Percentiles rank a stretch among this genome's conserved stretches.
phyloP scores from a whole-genome alignment of 2,797 vertebrate genomes.

The Enteromius viviparus region DNA sequence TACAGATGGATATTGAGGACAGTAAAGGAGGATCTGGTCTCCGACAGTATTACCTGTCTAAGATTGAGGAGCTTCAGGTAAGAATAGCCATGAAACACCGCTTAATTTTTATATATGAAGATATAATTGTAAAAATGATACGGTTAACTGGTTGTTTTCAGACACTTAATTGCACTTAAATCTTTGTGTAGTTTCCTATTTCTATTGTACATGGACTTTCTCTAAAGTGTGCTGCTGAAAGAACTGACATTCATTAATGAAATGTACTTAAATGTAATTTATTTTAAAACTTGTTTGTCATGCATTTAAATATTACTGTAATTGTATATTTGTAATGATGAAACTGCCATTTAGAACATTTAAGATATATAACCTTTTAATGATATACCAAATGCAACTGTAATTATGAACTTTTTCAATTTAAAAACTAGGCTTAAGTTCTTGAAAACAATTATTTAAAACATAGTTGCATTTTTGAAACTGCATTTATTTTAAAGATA shows the following conservation, averaged over 20 bases:
- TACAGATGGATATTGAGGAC: constrained; percentile 95
- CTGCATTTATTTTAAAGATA: not conserved
- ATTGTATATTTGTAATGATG: not conserved
- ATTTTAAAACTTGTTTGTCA: not conserved
- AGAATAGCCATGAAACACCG: constrained; percentile 42
- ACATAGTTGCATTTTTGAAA: not conserved
- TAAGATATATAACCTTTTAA: too few species aligned
- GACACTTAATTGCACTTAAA: not conserved
- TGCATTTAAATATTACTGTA: not conserved
- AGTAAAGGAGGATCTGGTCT: constrained; percentile 92
- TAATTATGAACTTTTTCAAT: too few species aligned
- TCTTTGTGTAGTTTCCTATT: not conserved
- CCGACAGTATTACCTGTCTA: constrained; percentile 95
- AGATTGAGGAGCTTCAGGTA: constrained; percentile 98
- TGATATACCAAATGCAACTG: too few species aligned
- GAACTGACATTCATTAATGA: not conserved
- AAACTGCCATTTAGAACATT: not conserved
- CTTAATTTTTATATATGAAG: not conserved
- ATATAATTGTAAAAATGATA: not conserved
- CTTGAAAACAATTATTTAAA: not conserved
- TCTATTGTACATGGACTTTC: not conserved
- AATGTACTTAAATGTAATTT: not conserved
- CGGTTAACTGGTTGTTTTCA: not conserved
- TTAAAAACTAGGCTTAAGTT: too few species aligned
- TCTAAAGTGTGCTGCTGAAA: not conserved